Percentiles rank a stretch among this genome's conserved stretches.
phyloP scores from a whole-genome alignment of 2,113 vertebrate genomes.

The Bujurquina vittata region DNA sequence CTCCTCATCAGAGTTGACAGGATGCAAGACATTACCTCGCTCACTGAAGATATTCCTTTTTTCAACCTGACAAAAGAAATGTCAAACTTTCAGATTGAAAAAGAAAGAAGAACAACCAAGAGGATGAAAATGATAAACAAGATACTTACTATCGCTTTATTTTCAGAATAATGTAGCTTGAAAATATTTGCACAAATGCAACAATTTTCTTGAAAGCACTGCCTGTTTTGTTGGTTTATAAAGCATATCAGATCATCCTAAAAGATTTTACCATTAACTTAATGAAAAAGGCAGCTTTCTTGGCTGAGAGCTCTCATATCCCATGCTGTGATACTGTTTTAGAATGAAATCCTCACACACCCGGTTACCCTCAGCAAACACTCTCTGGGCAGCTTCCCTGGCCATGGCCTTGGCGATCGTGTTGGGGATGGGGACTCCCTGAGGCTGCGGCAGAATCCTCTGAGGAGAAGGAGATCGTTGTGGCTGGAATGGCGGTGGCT shows the following conservation, averaged over 20 bases:
- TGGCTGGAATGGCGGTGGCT: slow-evolving; percentile 83
- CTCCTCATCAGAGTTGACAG: slow-evolving; percentile 88
- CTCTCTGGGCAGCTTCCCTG: slow-evolving; percentile 91
- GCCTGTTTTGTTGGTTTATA: background rate
- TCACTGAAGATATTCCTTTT: slow-evolving; percentile 91
- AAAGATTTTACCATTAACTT: background rate
- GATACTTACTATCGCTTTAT: background rate
- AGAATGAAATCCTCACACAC: slow-evolving; percentile 70
- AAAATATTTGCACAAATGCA: background rate
- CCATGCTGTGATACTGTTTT: background rate
- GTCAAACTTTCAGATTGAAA: background rate
- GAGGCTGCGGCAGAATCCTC: slow-evolving; percentile 95
- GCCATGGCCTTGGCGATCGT: slow-evolving; percentile 97
- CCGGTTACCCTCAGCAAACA: slow-evolving; percentile 87
- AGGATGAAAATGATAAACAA: too few relatives aligned
- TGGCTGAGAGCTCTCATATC: background rate
- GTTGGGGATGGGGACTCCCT: slow-evolving; percentile 89
- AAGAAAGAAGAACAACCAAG: background rate
- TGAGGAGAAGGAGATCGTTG: slow-evolving; percentile 92
- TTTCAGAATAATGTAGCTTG: background rate
- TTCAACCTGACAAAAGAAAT: slow-evolving; percentile 83
- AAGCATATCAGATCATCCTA: background rate
- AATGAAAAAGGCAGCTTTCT: background rate
- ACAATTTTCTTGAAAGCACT: background rate
- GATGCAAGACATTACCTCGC: slow-evolving; percentile 79